Percentiles rank a stretch among this genome's conserved stretches.
Conservation (phyloP, 2,888 invertebrate species). For the Mallateleia sp. region DNA sequence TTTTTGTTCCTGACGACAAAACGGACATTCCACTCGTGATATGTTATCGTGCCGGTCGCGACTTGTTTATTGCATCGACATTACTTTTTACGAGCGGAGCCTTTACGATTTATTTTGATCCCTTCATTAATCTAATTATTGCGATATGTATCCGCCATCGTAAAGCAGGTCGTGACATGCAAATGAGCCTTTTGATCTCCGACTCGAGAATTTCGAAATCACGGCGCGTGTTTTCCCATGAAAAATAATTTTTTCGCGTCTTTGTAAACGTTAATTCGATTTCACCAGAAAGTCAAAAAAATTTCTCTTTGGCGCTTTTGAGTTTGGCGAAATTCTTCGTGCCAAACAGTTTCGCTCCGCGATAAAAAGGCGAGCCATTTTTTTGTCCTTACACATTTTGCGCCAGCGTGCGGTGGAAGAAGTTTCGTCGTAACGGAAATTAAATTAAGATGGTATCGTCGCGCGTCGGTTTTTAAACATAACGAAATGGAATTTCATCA, state of each 20-base stretch:
- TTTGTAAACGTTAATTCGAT: too few relatives aligned
- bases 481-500: slow-evolving; percentile 35
- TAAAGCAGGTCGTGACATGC: slow-evolving; percentile 53
- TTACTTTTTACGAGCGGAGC: slow-evolving; percentile 27
- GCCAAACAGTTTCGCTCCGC: too few relatives aligned
- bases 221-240: neutral
- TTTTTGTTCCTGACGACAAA: slow-evolving; percentile 40
- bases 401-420: neutral
- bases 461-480: slow-evolving; percentile 26
- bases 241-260: neutral
- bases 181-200: slow-evolving; percentile 55
- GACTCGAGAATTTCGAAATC: slow-evolving; percentile 5
- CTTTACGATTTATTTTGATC: slow-evolving; percentile 30
- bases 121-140: slow-evolving; percentile 65
- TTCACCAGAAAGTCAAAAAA: neutral
- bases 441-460: slow-evolving; percentile 51
- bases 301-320: too few relatives aligned
- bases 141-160: slow-evolving; percentile 46
- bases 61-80: slow-evolving; percentile 29
- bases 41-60: slow-evolving; percentile 14
- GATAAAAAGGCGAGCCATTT: neutral
- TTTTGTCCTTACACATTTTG: slow-evolving; percentile 19
- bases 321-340: too few relatives aligned
- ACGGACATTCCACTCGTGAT: slow-evolving; percentile 45
- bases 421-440: slow-evolving; percentile 56